Base-by-base conservation (phyloP, 2,113 vertebrate species). In the Hiodon alosoides region DNA sequence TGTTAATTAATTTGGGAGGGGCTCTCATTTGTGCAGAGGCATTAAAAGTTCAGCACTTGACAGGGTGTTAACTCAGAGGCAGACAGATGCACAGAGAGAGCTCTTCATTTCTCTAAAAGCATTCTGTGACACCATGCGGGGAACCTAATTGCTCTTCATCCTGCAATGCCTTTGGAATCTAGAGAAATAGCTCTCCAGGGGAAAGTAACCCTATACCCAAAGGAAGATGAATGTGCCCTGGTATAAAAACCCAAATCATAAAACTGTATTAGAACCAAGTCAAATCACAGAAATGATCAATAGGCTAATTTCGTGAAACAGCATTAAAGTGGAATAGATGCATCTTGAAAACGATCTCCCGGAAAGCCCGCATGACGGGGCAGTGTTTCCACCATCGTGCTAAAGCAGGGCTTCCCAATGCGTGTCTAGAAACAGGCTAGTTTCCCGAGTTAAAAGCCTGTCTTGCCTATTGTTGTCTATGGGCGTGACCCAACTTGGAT, bases 31-130 rank as follows among this genome's bases (percentile, higher is more conserved):
- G 48, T 4, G 46, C 64, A 66, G 46, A 66, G 48, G 48, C 31
- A 66, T 16, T 4, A 8, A 66, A 66, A 5, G 9, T 66, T 47
- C 64, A 66, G 8, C 46, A 47, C 64, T 66, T 48, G 64, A 48
- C 64, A 66, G 64, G 64, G 64, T 48, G 31, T 48, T 66, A 66
- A 66, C 48, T 31, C 31, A 31, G 31, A 31, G 31, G 31, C 31
- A 31, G 31, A 31, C 0, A 31, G 31, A 31, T 31, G 31, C 31
- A 31, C 31, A 31, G 31, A 31, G 31, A 31, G 31, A 66, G 48
- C 64, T 10, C 31, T 16, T 66, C 46, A 66, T 66, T 66, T 66
- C 64, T 11, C 31, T 66, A 66, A 66, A 66, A 66, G 67, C 67
- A 53, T 69, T 9, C 3, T n/a, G 52, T 17, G 67, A 68, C 11